A percentile compares a stretch with the other conserved stretches of the same genome.
Conservation (phyloP, 2,797 vertebrate genomes). For the Catharus ustulatus region DNA sequence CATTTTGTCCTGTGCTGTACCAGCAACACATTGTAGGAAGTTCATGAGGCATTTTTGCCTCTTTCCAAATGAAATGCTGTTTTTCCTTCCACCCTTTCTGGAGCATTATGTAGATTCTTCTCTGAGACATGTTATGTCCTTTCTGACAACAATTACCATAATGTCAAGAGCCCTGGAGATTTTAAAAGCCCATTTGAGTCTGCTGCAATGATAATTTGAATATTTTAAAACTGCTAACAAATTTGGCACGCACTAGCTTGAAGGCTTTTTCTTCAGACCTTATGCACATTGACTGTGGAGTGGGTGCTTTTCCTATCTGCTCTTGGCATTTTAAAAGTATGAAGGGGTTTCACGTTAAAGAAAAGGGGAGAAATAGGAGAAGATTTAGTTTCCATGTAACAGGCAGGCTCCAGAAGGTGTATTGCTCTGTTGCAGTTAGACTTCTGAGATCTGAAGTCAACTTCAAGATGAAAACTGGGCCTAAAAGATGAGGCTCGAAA, state of each 20-base stretch:
- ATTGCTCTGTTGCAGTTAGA: background rate
- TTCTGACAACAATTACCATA: background rate
- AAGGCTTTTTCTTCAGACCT: background rate
- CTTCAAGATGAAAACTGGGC: background rate
- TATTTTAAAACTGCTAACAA: background rate
- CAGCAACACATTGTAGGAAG: background rate
- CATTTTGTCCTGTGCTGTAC: background rate
- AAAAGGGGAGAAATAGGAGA: background rate
- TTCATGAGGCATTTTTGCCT: background rate
- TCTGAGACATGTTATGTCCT: background rate
- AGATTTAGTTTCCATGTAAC: background rate
- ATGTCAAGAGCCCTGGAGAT: constrained; percentile 18
- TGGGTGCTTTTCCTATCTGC: background rate
- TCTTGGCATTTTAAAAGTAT: background rate
- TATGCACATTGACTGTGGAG: background rate
- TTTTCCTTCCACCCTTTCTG: background rate
- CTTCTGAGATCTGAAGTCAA: background rate
- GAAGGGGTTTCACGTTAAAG: background rate
- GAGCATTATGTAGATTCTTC: background rate
- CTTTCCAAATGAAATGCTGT: background rate
- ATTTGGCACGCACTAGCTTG: background rate
- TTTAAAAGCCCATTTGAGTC: background rate
- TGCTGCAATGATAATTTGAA: background rate
- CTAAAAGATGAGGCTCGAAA: background rate
- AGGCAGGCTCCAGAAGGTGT: background rate